phyloP scores from a whole-genome alignment of 2,113 vertebrate species.

The Pandion haliaetus region DNA sequence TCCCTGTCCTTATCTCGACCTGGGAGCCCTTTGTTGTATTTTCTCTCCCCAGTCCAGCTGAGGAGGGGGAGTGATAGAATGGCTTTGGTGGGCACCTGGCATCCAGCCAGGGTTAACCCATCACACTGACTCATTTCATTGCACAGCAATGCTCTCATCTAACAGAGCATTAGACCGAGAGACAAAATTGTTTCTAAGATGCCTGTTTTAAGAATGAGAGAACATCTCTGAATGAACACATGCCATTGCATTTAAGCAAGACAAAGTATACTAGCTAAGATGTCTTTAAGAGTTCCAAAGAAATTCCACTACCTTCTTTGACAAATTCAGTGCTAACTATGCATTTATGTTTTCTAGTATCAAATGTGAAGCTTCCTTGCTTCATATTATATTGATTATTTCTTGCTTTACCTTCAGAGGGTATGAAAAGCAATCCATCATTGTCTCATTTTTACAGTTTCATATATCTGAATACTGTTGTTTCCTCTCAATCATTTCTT shows the following conservation, averaged over 20 bases:
- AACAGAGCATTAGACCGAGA: not conserved
- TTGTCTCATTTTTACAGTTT: not conserved
- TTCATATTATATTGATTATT: not conserved
- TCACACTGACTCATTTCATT: not conserved
- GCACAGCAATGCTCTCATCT: not conserved
- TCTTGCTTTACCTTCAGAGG: not conserved
- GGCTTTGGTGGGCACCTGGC: too few relatives aligned
- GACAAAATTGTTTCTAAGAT: not conserved
- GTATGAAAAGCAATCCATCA: not conserved
- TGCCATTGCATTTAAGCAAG: not conserved
- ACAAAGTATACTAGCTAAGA: not conserved
- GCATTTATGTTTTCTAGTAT: not conserved
- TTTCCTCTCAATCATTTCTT: not conserved
- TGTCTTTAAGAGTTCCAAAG: not conserved
- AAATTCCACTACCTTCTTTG: not conserved
- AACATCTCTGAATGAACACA: not conserved
- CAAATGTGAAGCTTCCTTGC: not conserved
- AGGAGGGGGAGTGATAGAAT: too few relatives aligned
- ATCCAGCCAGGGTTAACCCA: too few relatives aligned
- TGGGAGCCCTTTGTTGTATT: too few relatives aligned
- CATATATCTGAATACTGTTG: not conserved
- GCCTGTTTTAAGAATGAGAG: not conserved
- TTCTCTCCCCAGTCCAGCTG: too few relatives aligned
- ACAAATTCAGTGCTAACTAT: not conserved
- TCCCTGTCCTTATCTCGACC: too few relatives aligned